Conservation (phyloP, 2,888 invertebrate genomes). For the Erpobdella octoculata region DNA sequence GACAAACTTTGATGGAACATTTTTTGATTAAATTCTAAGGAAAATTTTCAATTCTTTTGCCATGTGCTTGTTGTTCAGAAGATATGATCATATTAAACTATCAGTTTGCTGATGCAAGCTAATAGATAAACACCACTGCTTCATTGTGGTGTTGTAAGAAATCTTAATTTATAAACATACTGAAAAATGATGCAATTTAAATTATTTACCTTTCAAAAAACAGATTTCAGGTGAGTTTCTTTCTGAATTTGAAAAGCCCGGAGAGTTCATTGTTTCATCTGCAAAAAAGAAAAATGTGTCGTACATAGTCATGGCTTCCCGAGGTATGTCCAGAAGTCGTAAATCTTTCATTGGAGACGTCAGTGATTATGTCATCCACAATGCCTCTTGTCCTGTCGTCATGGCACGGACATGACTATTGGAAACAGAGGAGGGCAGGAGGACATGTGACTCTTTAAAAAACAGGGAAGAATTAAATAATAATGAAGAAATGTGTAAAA, state of each 20-base stretch:
- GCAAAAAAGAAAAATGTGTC: constrained; percentile 4
- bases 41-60: too few relatives aligned
- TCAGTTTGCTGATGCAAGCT: too few relatives aligned
- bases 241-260: constrained; percentile 9
- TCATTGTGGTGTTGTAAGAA: too few relatives aligned
- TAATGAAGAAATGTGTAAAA: neutral
- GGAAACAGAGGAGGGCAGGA: neutral
- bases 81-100: too few relatives aligned
- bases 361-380: constrained; percentile 9
- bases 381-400: constrained; percentile 6
- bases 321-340: neutral
- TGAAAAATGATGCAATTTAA: too few relatives aligned
- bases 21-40: too few relatives aligned
- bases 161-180: too few relatives aligned
- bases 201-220: too few relatives aligned
- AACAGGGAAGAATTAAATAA: neutral
- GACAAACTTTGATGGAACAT: too few relatives aligned
- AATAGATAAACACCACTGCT: too few relatives aligned
- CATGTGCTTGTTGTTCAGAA: too few relatives aligned
- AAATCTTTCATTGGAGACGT: neutral
- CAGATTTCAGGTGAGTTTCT: constrained; percentile 9
- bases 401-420: constrained; percentile 15
- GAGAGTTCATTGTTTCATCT: neutral
- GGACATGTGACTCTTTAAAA: neutral
- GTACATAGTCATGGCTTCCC: constrained; percentile 8